phyloP scores from a whole-genome alignment of 1,140 invertebrate genomes.

The Megalopta genalis region DNA sequence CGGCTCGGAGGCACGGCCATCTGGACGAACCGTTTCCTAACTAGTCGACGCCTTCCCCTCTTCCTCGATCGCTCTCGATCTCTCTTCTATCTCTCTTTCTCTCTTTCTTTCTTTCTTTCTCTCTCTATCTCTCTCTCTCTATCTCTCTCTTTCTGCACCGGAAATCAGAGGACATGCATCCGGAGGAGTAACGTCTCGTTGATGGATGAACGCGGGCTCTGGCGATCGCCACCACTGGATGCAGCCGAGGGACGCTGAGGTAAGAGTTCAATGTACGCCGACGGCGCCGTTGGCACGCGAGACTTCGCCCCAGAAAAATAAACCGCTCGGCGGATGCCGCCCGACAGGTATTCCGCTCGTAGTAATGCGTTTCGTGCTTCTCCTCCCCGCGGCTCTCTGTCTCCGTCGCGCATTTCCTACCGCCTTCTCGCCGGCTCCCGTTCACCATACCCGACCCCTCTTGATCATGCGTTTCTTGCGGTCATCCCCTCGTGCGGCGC shows the following conservation, averaged over 20 bases:
- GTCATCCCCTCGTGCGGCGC: not conserved
- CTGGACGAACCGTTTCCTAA: no score
- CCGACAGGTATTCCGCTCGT: not conserved
- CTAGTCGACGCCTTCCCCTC: no score
- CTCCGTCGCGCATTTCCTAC: no score
- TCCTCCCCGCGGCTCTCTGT: not conserved
- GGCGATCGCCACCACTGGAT: slow-evolving; percentile 46
- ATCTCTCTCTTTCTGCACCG: no score
- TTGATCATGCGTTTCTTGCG: slow-evolving; percentile 14
- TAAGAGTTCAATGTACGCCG: slow-evolving; percentile 63
- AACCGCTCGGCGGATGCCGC: not conserved
- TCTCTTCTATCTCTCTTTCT: no score
- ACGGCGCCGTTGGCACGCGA: slow-evolving; percentile 45
- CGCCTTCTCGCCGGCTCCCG: no score
- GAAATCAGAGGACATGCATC: slow-evolving; percentile 10
- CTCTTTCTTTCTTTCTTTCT: no score
- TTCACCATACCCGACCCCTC: not conserved
- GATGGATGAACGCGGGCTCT: slow-evolving; percentile 54
- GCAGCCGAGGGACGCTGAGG: slow-evolving; percentile 57
- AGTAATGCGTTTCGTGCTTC: not conserved
- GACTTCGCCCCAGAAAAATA: slow-evolving; percentile 40
- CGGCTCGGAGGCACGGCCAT: no score
- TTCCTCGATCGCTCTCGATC: no score
- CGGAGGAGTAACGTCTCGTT: slow-evolving; percentile 35
- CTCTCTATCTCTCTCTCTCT: no score